Conservation (phyloP, 2,888 invertebrate species). For the Galeopsomyia nigrocyanea region DNA sequence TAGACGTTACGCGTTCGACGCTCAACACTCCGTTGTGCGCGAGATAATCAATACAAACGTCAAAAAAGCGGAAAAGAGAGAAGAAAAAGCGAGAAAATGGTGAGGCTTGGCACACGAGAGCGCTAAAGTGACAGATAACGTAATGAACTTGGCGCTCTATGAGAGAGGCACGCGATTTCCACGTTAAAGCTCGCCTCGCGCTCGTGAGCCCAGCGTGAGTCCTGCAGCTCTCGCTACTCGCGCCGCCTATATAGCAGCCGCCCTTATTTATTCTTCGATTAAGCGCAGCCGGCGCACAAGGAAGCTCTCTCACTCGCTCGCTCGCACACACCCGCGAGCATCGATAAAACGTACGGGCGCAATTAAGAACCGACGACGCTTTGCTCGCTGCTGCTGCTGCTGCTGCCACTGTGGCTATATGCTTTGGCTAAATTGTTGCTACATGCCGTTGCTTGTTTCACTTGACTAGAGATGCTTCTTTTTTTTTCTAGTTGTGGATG, state of each 20-base stretch:
- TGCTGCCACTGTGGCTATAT: too few relatives aligned
- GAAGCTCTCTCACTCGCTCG: conserved; percentile 39
- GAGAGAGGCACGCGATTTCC: conserved; percentile 64
- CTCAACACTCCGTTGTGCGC: neutral
- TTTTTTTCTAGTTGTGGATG: too few relatives aligned
- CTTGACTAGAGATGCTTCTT: too few relatives aligned
- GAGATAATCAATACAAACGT: neutral
- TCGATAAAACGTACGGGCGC: conserved; percentile 49
- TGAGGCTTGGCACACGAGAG: too few relatives aligned
- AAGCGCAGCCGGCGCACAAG: conserved; percentile 48
- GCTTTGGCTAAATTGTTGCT: too few relatives aligned
- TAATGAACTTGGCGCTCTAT: conserved; percentile 19
- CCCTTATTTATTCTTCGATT: conserved; percentile 61
- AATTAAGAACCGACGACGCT: conserved; percentile 35
- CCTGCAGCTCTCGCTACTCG: too few relatives aligned
- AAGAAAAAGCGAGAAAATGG: too few relatives aligned
- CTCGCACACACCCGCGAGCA: conserved; percentile 22
- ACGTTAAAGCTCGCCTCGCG: conserved; percentile 63
- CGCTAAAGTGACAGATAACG: neutral
- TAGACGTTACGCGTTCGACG: neutral
- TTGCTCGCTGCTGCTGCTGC: too few relatives aligned
- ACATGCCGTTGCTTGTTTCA: too few relatives aligned
- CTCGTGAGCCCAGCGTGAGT: conserved; percentile 61
- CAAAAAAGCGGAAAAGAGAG: neutral
- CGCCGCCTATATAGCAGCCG: conserved; percentile 44